Percentiles rank a stretch among this genome's conserved stretches.
phyloP scores from a whole-genome alignment of 2,113 vertebrate species.

The Sakesphorus luctuosus region DNA sequence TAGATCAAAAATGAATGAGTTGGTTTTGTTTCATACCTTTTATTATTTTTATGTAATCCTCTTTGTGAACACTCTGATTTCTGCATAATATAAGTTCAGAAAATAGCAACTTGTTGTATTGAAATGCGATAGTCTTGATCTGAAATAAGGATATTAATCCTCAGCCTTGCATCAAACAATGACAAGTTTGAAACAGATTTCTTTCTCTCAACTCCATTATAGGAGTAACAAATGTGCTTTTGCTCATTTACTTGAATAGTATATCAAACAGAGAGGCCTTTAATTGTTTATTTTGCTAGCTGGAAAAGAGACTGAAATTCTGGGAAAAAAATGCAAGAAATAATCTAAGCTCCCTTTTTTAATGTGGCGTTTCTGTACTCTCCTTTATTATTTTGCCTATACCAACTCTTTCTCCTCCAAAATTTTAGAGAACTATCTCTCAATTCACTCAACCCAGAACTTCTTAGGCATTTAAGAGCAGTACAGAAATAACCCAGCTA shows the following conservation, averaged over 20 bases:
- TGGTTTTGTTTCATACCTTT: neutral
- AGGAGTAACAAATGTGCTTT: slow-evolving; percentile 1
- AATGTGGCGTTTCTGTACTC: neutral
- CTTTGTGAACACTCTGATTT: slow-evolving; percentile 3
- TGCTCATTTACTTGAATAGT: slow-evolving; percentile 59
- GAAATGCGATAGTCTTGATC: slow-evolving; percentile 58
- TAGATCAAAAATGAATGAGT: neutral
- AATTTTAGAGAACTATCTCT: neutral
- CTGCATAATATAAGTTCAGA: slow-evolving; percentile 4
- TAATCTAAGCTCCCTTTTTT: neutral
- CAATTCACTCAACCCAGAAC: neutral
- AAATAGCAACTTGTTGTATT: slow-evolving; percentile 29
- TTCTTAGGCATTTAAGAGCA: neutral
- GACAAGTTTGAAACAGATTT: slow-evolving; percentile 53
- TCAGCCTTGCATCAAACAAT: slow-evolving; percentile 42
- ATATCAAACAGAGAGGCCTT: slow-evolving; percentile 48
- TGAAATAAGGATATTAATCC: slow-evolving; percentile 54
- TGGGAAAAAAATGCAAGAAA: neutral
- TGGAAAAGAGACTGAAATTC: neutral
- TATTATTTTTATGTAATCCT: slow-evolving; percentile 8
- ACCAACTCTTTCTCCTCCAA: neutral
- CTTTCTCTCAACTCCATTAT: slow-evolving; percentile 26
- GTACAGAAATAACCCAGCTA: neutral
- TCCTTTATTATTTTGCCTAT: neutral
- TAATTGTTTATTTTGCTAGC: slow-evolving; percentile 58